Conservation (phyloP, 2,797 vertebrate genomes). For the Clamator glandarius region DNA sequence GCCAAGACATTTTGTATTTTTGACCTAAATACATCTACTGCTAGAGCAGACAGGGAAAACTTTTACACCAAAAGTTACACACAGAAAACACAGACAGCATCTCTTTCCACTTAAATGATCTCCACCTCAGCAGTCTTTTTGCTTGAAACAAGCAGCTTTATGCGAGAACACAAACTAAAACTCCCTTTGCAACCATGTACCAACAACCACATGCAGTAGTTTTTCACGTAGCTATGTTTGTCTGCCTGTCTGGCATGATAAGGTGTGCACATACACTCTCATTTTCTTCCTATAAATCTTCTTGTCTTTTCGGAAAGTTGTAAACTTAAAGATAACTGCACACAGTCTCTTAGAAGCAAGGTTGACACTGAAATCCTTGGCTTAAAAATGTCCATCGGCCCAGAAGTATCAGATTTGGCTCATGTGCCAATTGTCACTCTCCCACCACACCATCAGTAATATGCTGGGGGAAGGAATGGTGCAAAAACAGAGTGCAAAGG, state of each 20-base stretch:
- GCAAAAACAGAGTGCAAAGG: not conserved
- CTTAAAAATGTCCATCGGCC: conserved; percentile 24
- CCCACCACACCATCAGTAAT: not conserved
- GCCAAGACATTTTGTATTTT: conserved; percentile 15
- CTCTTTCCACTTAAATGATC: not conserved
- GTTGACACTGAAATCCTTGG: conserved; percentile 47
- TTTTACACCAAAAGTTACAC: conserved; percentile 9
- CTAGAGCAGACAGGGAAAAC: not conserved
- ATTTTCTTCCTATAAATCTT: conserved; percentile 53
- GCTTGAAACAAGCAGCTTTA: not conserved
- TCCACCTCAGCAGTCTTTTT: not conserved
- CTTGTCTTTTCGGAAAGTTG: conserved; percentile 50
- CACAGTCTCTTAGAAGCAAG: conserved; percentile 23
- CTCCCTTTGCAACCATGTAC: not conserved
- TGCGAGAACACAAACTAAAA: not conserved
- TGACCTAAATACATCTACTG: conserved; percentile 51
- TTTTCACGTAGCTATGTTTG: not conserved
- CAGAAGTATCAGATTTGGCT: conserved; percentile 29
- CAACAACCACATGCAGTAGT: not conserved
- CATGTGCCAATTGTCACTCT: not conserved
- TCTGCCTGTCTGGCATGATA: conserved; percentile 28
- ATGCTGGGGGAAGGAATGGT: not conserved
- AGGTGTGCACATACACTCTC: conserved; percentile 6
- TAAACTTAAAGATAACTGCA: conserved; percentile 50
- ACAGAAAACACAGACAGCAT: not conserved